Percentiles rank a stretch among this genome's conserved stretches.
These are phyloP conservation scores for Agonopterix subpropinquella DNA, from an alignment of 2,888 invertebrate genomes.

Conservation along the genomic window DNA sequence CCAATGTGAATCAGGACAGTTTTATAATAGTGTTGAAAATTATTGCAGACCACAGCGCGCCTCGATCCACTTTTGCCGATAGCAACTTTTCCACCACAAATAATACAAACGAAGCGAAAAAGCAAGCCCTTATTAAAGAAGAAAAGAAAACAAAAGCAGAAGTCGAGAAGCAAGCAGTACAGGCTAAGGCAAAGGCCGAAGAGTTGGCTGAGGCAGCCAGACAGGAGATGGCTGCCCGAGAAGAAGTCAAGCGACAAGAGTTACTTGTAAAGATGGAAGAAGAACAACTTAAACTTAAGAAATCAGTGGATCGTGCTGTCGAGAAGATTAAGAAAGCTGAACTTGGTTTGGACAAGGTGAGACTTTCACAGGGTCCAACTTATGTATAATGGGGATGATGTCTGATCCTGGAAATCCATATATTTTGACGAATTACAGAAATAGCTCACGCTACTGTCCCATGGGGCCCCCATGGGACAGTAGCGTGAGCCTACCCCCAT, in stretches of 20 bases:
- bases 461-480: no score
- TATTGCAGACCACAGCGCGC: not conserved
- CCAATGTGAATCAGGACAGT: no score
- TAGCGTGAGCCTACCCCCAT: no score
- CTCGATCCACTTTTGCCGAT: not conserved
- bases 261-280: not conserved
- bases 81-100: not conserved
- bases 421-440: no score
- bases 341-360: slow-evolving; percentile 1
- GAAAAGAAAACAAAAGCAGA: not conserved
- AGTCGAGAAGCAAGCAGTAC: not conserved
- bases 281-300: not conserved
- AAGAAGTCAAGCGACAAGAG: not conserved
- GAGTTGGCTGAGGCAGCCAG: not conserved
- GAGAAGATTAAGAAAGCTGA: slow-evolving; percentile 7
- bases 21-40: no score
- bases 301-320: not conserved
- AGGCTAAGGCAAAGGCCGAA: not conserved
- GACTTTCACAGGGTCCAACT: no score
- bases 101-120: not conserved
- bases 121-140: not conserved
- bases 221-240: not conserved
- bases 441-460: no score
- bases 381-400: no score
- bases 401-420: no score